These are phyloP conservation scores for Apogon hyalosoma DNA, from an alignment of 2,797 vertebrate genomes.

Conservation along the genomic window DNA sequence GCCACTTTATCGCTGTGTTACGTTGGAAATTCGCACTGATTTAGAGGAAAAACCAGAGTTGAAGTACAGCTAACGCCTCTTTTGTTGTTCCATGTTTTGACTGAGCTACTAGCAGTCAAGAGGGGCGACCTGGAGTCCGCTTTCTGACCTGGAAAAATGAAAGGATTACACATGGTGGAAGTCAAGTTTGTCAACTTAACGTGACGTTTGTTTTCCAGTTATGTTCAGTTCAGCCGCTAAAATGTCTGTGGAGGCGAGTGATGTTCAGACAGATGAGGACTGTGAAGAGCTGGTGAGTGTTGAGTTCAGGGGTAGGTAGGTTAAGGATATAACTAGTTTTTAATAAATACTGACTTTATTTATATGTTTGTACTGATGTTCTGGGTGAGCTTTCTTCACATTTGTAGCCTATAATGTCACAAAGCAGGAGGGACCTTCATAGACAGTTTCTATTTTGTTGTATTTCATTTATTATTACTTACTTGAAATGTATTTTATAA, in stretches of 20 bases:
- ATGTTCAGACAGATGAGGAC: slow-evolving; percentile 83
- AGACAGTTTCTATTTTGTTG: too few relatives aligned
- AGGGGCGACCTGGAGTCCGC: slow-evolving; percentile 13
- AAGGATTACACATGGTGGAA: slow-evolving; percentile 18
- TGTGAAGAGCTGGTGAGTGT: slow-evolving; percentile 81
- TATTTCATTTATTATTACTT: too few relatives aligned
- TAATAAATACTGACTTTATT: not conserved
- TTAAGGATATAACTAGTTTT: not conserved
- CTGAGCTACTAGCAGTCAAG: slow-evolving; percentile 8
- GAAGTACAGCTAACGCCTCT: slow-evolving; percentile 44
- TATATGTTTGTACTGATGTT: not conserved
- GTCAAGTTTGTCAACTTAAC: slow-evolving; percentile 40
- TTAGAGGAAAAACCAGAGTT: slow-evolving; percentile 8
- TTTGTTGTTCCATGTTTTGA: slow-evolving; percentile 45
- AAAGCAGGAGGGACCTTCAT: too few relatives aligned
- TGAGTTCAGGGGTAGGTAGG: not conserved
- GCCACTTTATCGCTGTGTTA: not conserved
- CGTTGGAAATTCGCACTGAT: not conserved
- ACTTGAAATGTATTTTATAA: too few relatives aligned
- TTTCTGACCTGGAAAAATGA: slow-evolving; percentile 34
- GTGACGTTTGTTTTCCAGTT: slow-evolving; percentile 8
- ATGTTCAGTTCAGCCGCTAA: slow-evolving; percentile 46
- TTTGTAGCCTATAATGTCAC: not conserved
- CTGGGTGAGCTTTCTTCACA: fast-evolving
- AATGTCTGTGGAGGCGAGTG: slow-evolving; percentile 80